Conservation (phyloP, 2,797 vertebrate genomes). For the Brotula barbata region DNA sequence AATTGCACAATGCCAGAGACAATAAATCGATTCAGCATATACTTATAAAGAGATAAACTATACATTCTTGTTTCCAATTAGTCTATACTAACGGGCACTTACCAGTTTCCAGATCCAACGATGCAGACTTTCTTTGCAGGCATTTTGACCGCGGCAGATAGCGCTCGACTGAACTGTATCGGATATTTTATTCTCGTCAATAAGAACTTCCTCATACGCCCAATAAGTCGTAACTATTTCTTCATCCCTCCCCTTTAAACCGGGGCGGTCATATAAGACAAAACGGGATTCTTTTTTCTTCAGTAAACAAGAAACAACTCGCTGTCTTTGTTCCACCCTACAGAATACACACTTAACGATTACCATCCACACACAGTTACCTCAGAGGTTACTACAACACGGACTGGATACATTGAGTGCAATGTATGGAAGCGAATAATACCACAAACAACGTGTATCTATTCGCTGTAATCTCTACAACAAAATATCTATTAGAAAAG, state of each 20-base stretch:
- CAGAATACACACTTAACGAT: too few species aligned
- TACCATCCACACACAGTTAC: too few species aligned
- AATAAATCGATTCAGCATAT: too few species aligned
- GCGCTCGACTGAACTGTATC: neutral
- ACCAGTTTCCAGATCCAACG: conserved; percentile 79
- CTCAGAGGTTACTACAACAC: neutral
- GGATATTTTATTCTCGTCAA: neutral
- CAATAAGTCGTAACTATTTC: neutral
- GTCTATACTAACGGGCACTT: conserved; percentile 35
- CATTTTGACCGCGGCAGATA: conserved; percentile 46
- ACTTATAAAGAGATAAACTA: too few species aligned
- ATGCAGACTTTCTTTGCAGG: conserved; percentile 80
- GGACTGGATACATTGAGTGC: accelerated
- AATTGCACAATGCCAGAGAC: neutral
- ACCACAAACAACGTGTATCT: too few species aligned
- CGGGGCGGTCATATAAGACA: accelerated
- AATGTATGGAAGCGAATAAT: too few species aligned
- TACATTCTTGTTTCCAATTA: neutral
- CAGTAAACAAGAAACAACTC: neutral
- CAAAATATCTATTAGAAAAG: neutral
- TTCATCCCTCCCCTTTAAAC: conserved; percentile 38
- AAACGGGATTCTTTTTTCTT: too few species aligned
- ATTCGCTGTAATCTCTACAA: neutral
- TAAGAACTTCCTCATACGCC: conserved; percentile 72
- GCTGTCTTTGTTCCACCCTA: neutral